These are phyloP conservation scores for Ameiurus melas DNA, from an alignment of 2,113 vertebrate species.

Conservation along the genomic window DNA sequence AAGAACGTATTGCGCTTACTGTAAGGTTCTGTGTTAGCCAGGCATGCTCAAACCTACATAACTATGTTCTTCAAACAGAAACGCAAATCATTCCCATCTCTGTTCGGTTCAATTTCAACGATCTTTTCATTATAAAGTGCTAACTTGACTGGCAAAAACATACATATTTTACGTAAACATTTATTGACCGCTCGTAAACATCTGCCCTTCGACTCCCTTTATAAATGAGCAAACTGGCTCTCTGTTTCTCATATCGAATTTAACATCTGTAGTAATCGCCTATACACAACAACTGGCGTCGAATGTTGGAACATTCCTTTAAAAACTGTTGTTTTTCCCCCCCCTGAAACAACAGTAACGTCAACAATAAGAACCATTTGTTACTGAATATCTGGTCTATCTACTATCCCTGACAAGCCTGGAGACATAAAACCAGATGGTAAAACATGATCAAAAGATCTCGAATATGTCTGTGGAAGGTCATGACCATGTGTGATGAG, in stretches of 20 bases:
- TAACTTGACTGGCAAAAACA: neutral
- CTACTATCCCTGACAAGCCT: conserved; percentile 7
- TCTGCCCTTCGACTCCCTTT: neutral
- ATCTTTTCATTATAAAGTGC: neutral
- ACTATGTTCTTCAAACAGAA: neutral
- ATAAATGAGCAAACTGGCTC: neutral
- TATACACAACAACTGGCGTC: neutral
- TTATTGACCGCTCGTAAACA: neutral
- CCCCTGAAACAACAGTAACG: neutral
- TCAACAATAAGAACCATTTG: conserved; percentile 17
- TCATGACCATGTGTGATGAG: conserved; percentile 27
- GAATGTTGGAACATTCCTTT: neutral
- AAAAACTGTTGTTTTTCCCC: neutral
- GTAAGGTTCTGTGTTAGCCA: neutral
- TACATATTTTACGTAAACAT: neutral
- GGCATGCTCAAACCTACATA: neutral
- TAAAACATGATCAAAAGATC: conserved; percentile 38
- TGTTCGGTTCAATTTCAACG: neutral
- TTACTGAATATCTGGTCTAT: conserved; percentile 19
- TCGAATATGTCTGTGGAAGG: conserved; percentile 8
- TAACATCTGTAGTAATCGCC: neutral
- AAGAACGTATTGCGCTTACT: neutral
- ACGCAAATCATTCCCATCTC: neutral
- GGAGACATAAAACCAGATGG: conserved; percentile 34
- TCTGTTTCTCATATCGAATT: neutral